Evolutionary conservation across 2,113 vertebrate species (phyloP), one percentile per base, ranked within the genome.

Genomic region (Bostrychus sinensis): DNA sequence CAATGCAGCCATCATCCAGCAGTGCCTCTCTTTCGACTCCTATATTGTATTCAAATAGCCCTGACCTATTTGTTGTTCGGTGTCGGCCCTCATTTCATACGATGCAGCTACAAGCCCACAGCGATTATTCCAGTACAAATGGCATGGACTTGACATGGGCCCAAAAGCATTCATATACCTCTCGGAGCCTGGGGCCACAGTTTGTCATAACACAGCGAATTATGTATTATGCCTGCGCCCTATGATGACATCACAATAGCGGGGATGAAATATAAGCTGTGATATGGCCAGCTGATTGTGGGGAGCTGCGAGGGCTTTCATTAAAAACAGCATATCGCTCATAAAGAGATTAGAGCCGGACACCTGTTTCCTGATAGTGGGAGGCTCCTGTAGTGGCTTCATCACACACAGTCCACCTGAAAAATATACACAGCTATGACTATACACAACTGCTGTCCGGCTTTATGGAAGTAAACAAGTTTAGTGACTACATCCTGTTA

Each of bases 261-360:
- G 83, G 89, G n/a, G 89, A 92, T 93, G 91, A 93, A 93, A 92
- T 90, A 92, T 92, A 92, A 86, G 88, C 89, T 76, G 69, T 90
- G 92, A 92, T 93, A 91, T 91, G 89, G 88, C 70, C 66, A 78
- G 71, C 87, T 91, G 91, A 92, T 93, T 92, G 91, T 86, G 71
- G 76, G 78, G 85, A 84, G 89, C 89, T 91, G 91, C 89, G 59
- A 90, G 90, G 89, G 90, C 90, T 93, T 93, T 92, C 91, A 92
- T 92, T 93, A 92, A 91, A 91, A 90, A 89, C 89, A 88, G 89
- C 86, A 90, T 86, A 93, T 92, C 89, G 89, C 90, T 92, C 91
- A 92, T 91, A 92, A 91, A 93, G 91, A 93, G 91, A 93, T 93
- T 92, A 93, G 84, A 82, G 86, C 85, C 82, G 88, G 89, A 88